Evolutionary conservation across 2,888 invertebrate genomes (phyloP), one percentile per base, ranked within the genome.

Genomic region (Sarcophaga rosellei): DNA sequence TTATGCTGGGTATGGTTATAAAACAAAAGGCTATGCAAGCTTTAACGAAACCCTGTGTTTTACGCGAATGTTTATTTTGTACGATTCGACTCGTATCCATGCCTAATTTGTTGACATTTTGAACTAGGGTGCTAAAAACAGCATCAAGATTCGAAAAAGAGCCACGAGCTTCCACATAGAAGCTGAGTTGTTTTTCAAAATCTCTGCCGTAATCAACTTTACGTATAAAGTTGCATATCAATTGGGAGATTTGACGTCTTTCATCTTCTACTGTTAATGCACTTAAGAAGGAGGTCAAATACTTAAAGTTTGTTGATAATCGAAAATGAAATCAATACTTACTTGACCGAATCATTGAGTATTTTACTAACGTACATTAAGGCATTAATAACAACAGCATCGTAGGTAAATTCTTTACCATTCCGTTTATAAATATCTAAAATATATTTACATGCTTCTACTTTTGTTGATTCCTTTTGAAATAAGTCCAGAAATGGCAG

Each of bases 21-120:
- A 96, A 99, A 93, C 97, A 96, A 94, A 97, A 99, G 0, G 99
- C 99, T 66, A 97, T 96, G 94, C 99, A 99, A 3, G 99, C 99
- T 91, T 97, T 96, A 47, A 97, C 97, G 94, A 98, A 97, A 89
- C 97, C 96, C 17, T 96, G 95, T 3, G 97, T 97, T 93, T 97
- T 96, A 86, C 95, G 94, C 0, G 96, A 96, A 90, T 97, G 97
- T 90, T 95, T 95, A 23, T 88, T 87, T 88, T 95, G 95, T 4
- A 97, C 95, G 81, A 96, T 95, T 90, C 94, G 94, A 61, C 95
- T 94, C 17, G 95, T 96, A 91, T 95, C 95, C 89, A 96, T 95
- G 5, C 97, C 95, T 86, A 98, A 93, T 84, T 95, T 94, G 93
- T 98, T 98, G 62, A 98, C 98, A 91, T 96, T 96, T 96, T 97